Evolutionary conservation across 2,797 vertebrate species (phyloP), one percentile per base, ranked within the genome.

Genomic region (Harpagifer antarcticus): DNA sequence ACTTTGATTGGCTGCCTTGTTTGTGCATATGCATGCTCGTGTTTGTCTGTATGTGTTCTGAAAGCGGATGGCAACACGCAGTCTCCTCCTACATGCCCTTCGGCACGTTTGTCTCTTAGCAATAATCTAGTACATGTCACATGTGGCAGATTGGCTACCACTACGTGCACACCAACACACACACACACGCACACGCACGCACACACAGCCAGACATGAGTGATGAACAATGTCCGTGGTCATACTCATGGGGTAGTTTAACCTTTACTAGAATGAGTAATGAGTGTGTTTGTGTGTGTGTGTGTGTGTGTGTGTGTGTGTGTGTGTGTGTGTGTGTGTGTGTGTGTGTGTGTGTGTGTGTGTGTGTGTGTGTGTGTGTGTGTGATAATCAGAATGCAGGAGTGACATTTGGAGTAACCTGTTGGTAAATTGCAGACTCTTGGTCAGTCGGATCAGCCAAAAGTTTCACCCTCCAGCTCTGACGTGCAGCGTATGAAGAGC

Each of bases 61-160:
- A 49, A 48, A 23, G 73, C 44, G 9, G 45, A 60, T 79, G 74
- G 27, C 57, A 79, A 59, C 62, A 72, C 0, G 20, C 48, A 63
- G 20, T 58, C 74, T 72, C 75, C 70, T 78, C 70, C 73, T 70
- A 66, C 73, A 66, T 80, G 74, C 57, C 86, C 77, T 77, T 73
- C 33, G 15, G 78, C 72, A 71, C 81, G 74, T 81, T 79, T 84
- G 87, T 90, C 78, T 88, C 87, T 71, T 82, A 87, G 90, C 89
- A 92, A 93, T 86, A 82, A 86, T 71, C 16, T 70, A 56, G 76
- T 85, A 74, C 68, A 85, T 77, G 85, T 81, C 69, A 82, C 64
- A 76, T 78, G 69, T 71, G 77, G 74, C 68, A 70, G 56, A 76
- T 61, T 72, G 69, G 61, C 67, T 17, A 60, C 69, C 70, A 78